Percentiles rank a stretch among this genome's conserved stretches.
phyloP scores from a whole-genome alignment of 2,113 vertebrate genomes.

The Potamarius usumacintae region DNA sequence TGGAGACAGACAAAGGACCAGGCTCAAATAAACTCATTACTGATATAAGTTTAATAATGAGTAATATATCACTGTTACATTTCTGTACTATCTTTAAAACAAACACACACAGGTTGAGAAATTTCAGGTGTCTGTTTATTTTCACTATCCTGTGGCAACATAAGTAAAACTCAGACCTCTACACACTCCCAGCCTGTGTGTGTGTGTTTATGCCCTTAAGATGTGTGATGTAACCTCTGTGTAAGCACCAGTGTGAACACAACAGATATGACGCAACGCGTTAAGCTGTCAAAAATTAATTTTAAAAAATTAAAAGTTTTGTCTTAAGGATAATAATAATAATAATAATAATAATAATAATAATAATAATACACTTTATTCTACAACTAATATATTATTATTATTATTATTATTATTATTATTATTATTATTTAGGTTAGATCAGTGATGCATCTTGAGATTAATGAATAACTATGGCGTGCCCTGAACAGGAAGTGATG shows the following conservation, averaged over 20 bases:
- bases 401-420: background rate
- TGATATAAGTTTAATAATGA: background rate
- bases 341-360: too few species aligned
- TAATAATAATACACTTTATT: background rate
- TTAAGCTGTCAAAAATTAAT: background rate
- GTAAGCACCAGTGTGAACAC: background rate
- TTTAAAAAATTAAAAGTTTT: background rate
- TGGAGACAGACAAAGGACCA: background rate
- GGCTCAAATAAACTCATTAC: background rate
- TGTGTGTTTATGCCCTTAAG: background rate
- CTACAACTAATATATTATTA: background rate
- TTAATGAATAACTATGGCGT: background rate
- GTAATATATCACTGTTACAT: background rate
- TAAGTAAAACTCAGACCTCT: background rate
- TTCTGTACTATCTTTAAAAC: background rate
- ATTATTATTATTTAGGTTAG: background rate
- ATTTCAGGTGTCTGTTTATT: background rate
- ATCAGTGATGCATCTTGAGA: background rate
- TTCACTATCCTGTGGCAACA: background rate
- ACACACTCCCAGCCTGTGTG: background rate
- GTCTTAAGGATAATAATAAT: background rate
- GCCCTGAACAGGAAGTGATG: background rate
- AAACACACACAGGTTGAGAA: background rate
- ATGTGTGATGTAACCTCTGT: slow-evolving; percentile 5
- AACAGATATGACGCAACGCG: background rate